These are phyloP conservation scores for Sminthopsis crassicaudata DNA, from an alignment of 2,113 vertebrate species.

Conservation along the genomic window DNA sequence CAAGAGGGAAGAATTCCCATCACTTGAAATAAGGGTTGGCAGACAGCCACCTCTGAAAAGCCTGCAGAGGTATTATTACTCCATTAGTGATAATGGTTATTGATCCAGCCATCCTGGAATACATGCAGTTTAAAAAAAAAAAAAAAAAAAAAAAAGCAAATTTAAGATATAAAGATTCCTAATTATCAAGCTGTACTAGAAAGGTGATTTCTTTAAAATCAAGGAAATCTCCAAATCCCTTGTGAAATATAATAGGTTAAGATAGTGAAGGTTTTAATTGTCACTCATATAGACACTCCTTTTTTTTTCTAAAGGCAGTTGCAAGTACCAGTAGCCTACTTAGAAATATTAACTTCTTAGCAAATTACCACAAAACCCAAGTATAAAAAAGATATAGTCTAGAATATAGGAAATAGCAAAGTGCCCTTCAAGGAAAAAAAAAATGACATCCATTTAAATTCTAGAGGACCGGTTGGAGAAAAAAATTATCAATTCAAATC, in stretches of 20 bases:
- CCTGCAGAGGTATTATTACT: conserved; percentile 39
- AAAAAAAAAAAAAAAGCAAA: background rate
- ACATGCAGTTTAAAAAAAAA: background rate
- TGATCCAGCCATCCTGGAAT: conserved; percentile 67
- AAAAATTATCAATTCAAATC: background rate
- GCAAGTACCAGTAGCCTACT: conserved; percentile 41
- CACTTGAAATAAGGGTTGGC: conserved; percentile 54
- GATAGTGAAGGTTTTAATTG: background rate
- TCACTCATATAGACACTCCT: background rate
- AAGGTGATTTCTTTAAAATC: conserved; percentile 36
- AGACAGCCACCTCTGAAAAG: conserved; percentile 61
- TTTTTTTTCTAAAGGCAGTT: background rate
- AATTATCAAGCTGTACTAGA: conserved; percentile 20
- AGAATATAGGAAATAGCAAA: background rate
- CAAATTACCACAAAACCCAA: conserved; percentile 49
- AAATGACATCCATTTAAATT: background rate
- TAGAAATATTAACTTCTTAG: conserved; percentile 36
- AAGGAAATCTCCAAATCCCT: background rate
- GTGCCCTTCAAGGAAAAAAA: background rate
- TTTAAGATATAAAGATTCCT: conserved; percentile 15
- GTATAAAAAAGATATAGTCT: conserved; percentile 8
- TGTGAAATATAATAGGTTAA: background rate
- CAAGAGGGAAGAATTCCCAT: conserved; percentile 42
- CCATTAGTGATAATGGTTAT: conserved; percentile 80
- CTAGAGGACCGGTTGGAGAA: background rate